These are phyloP conservation scores for Branchipolynoe longqiensis DNA, from an alignment of 2,888 invertebrate genomes.

Conservation along the genomic window DNA sequence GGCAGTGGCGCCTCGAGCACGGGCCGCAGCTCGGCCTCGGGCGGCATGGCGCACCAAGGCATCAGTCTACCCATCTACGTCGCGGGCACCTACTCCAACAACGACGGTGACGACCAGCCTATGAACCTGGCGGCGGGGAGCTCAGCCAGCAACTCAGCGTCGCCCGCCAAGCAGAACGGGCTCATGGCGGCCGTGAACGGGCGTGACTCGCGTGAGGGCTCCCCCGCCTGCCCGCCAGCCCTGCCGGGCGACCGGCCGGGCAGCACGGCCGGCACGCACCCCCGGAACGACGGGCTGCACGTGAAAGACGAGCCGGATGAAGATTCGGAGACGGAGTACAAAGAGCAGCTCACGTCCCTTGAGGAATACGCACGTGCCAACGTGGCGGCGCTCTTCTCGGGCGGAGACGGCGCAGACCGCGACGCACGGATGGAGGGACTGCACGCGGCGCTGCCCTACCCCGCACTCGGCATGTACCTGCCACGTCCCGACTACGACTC, in stretches of 20 bases:
- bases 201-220: constrained; percentile 29
- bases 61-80: constrained; percentile 59
- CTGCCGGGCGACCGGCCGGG: constrained; percentile 10
- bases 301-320: constrained; percentile 62
- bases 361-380: constrained; percentile 47
- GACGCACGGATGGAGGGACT: constrained; percentile 50
- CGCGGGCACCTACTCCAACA: constrained; percentile 46
- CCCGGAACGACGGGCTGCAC: neutral
- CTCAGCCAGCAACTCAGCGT: constrained; percentile 24
- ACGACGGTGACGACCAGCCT: constrained; percentile 33
- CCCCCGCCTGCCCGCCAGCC: neutral
- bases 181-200: neutral
- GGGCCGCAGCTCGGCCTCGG: neutral
- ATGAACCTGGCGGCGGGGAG: constrained; percentile 46
- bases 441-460: constrained; percentile 42
- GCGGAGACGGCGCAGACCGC: neutral
- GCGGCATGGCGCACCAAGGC: neutral
- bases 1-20: constrained; percentile 24
- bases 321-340: constrained; percentile 45
- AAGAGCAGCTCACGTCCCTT: constrained; percentile 20
- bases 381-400: constrained; percentile 32
- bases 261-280: constrained; percentile 18
- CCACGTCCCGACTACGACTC: constrained; percentile 18
- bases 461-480: constrained; percentile 3
- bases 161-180: neutral